phyloP scores from a whole-genome alignment of 2,888 invertebrate genomes.

The Hirudinaria manillensis region DNA sequence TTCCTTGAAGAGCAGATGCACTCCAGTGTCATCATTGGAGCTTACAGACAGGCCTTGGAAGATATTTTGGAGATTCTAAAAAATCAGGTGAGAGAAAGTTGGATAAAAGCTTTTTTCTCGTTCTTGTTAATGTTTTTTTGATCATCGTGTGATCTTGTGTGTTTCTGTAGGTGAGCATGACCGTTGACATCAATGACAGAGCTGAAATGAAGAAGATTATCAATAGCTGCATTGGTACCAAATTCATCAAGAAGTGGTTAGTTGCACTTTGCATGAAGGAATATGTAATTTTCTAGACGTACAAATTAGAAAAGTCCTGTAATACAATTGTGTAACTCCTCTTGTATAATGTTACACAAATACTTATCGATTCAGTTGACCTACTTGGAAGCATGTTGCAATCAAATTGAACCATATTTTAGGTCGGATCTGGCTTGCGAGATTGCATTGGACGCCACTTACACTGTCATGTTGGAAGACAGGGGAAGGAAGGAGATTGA shows the following conservation, averaged over 20 bases:
- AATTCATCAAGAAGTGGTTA: constrained; percentile 86
- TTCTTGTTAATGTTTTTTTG: background rate
- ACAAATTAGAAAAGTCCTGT: too few species aligned
- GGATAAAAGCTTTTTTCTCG: background rate
- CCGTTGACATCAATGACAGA: constrained; percentile 71
- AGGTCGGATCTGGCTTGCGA: constrained; percentile 82
- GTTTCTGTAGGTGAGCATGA: constrained; percentile 59
- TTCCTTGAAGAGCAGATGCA: constrained; percentile 90
- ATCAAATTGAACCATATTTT: background rate
- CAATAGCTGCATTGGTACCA: constrained; percentile 90
- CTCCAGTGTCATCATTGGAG: constrained; percentile 90
- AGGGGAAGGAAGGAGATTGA: constrained; percentile 84
- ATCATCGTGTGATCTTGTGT: constrained; percentile 17
- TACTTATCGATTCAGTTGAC: too few species aligned
- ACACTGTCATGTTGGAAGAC: constrained; percentile 79
- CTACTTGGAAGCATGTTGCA: too few species aligned
- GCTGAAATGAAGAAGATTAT: constrained; percentile 77
- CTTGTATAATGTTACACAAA: too few species aligned
- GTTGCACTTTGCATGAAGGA: constrained; percentile 25
- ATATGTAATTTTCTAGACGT: background rate
- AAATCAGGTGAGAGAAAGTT: constrained; percentile 60
- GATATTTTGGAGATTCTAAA: constrained; percentile 78
- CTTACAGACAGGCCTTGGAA: constrained; percentile 88
- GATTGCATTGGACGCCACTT: constrained; percentile 89
- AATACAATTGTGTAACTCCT: too few species aligned